Conservation (phyloP, 1,140 invertebrate genomes). For the Drosophila micromelanica region DNA sequence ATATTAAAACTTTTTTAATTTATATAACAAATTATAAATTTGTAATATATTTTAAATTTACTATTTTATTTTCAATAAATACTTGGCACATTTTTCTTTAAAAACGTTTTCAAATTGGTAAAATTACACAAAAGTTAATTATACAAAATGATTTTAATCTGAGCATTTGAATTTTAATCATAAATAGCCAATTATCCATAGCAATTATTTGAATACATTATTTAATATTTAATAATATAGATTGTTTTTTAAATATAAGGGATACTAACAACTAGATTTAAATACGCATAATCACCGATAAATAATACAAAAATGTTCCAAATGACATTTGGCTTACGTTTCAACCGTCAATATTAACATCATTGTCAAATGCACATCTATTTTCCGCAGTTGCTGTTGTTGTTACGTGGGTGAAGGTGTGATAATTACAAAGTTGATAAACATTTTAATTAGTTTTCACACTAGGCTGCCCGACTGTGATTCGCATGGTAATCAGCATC, state of each 20-base stretch:
- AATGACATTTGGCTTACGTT: conserved; percentile 16
- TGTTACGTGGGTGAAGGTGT: conserved; percentile 36
- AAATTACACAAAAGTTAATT: no score
- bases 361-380: background rate
- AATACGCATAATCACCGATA: background rate
- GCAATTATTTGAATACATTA: background rate
- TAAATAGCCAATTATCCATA: no score
- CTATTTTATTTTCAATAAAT: no score
- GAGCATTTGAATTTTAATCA: no score
- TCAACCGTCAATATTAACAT: background rate
- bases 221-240: no score
- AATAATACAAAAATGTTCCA: background rate
- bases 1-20: no score
- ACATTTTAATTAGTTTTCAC: conserved; percentile 79
- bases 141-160: no score
- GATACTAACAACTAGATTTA: background rate
- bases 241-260: background rate
- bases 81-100: no score
- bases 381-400: background rate
- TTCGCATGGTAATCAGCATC: conserved; percentile 59
- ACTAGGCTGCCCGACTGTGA: conserved; percentile 30
- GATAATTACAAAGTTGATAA: conserved; percentile 77
- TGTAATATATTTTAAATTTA: no score
- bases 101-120: no score
- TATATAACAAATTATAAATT: no score